Percentiles rank a stretch among this genome's conserved stretches.
Evolutionary conservation across 2,113 vertebrate species (phyloP).

Genomic region (Ranitomeya imitator): DNA sequence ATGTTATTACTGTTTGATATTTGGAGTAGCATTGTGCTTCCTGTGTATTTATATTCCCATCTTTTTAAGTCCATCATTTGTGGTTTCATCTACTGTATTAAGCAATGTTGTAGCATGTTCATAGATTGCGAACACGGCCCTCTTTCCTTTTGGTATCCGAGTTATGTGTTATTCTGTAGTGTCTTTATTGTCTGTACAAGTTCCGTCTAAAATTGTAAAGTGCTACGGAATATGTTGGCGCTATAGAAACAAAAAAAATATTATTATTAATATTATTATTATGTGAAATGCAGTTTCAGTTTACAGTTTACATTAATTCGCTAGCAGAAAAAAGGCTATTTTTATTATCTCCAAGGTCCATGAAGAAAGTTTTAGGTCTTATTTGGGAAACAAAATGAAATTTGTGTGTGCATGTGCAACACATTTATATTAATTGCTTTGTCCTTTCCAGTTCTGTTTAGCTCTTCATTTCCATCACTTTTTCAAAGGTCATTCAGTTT

Average conservation of each 20-base stretch:
- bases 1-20: background rate
- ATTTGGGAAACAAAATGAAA: constrained; percentile 13
- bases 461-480: constrained; percentile 93
- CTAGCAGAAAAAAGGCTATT: background rate
- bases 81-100: constrained; percentile 6
- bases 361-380: constrained; percentile 10
- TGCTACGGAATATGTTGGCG: no score
- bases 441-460: constrained; percentile 98
- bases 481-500: constrained; percentile 95
- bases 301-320: background rate
- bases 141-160: no score
- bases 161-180: no score
- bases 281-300: background rate
- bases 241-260: no score
- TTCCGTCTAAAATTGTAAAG: no score
- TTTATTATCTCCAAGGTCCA: background rate
- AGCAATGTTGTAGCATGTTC: background rate
- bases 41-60: background rate
- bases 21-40: background rate
- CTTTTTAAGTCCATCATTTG: constrained; percentile 1
- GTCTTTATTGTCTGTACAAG: no score
- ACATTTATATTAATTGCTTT: constrained; percentile 99
- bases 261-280: no score
- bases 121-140: no score
- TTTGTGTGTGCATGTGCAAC: constrained; percentile 76